phyloP scores from a whole-genome alignment of 2,888 invertebrate genomes.

The Helobdella robusta region DNA sequence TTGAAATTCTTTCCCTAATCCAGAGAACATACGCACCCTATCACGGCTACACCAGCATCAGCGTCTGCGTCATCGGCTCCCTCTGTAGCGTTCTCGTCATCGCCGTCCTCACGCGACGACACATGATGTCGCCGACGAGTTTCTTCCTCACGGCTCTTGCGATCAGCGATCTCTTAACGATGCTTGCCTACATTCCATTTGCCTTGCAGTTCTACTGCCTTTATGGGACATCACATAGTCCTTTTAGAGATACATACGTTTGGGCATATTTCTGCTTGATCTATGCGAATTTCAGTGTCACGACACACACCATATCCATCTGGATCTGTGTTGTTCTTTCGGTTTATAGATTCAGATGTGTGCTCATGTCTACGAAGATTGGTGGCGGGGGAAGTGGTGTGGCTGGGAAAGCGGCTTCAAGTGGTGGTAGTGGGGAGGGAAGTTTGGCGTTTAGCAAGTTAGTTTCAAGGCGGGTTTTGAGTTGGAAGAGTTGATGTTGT shows the following conservation, averaged over 20 bases:
- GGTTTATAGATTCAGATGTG: slow-evolving; percentile 66
- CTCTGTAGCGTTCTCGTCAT: slow-evolving; percentile 82
- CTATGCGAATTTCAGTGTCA: slow-evolving; percentile 77
- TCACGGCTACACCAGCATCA: slow-evolving; percentile 74
- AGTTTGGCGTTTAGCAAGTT: slow-evolving; percentile 14
- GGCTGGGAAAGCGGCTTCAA: too few species aligned
- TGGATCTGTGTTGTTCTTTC: slow-evolving; percentile 83
- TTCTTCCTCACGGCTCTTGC: slow-evolving; percentile 74
- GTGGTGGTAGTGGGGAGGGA: neutral
- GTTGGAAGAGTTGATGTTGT: too few species aligned
- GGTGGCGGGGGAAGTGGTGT: neutral
- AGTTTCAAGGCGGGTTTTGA: too few species aligned
- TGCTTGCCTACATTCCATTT: slow-evolving; percentile 78
- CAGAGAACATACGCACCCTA: slow-evolving; percentile 46
- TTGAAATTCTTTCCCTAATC: slow-evolving; percentile 5
- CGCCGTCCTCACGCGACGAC: slow-evolving; percentile 68
- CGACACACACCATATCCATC: slow-evolving; percentile 79
- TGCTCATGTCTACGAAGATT: slow-evolving; percentile 7
- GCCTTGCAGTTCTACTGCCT: slow-evolving; percentile 57
- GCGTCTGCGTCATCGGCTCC: slow-evolving; percentile 79
- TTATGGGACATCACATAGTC: slow-evolving; percentile 33
- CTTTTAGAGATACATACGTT: slow-evolving; percentile 40
- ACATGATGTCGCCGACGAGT: slow-evolving; percentile 81
- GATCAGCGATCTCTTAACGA: slow-evolving; percentile 80
- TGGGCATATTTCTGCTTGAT: slow-evolving; percentile 55